These are phyloP conservation scores for Allophyes oxyacanthae DNA, from an alignment of 2,888 invertebrate species.

Conservation along the genomic window DNA sequence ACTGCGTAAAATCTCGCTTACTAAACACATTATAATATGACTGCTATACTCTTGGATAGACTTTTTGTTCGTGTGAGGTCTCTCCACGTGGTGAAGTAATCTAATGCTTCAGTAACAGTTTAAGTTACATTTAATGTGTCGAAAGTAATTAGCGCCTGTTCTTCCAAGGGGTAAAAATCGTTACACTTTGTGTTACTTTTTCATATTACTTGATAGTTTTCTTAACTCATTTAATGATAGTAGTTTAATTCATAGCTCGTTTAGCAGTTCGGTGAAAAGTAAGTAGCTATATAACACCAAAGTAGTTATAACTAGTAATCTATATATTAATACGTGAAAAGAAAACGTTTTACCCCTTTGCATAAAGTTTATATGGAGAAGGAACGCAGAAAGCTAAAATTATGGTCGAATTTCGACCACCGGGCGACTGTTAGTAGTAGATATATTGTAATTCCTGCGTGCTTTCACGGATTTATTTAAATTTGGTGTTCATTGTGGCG, in stretches of 20 bases:
- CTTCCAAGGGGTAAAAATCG: constrained; percentile 9
- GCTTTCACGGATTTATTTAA: no score
- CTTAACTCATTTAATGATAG: background rate
- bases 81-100: constrained; percentile 41
- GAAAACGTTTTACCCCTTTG: no score
- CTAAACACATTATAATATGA: constrained; percentile 15
- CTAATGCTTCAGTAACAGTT: constrained; percentile 44
- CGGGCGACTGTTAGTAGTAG: no score
- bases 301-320: no score
- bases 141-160: constrained; percentile 48
- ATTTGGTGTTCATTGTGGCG: no score
- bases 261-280: no score
- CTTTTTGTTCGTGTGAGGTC: constrained; percentile 41
- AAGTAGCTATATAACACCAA: no score
- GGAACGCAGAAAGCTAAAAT: no score
- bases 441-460: no score
- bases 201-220: background rate
- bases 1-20: constrained; percentile 10
- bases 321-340: no score
- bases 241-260: background rate
- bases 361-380: no score
- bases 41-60: constrained; percentile 15
- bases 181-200: constrained; percentile 8
- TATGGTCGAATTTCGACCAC: no score
- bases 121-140: constrained; percentile 48